Evolutionary conservation across 2,888 invertebrate species (phyloP).

Genomic region (Epicampocera succincta): DNA sequence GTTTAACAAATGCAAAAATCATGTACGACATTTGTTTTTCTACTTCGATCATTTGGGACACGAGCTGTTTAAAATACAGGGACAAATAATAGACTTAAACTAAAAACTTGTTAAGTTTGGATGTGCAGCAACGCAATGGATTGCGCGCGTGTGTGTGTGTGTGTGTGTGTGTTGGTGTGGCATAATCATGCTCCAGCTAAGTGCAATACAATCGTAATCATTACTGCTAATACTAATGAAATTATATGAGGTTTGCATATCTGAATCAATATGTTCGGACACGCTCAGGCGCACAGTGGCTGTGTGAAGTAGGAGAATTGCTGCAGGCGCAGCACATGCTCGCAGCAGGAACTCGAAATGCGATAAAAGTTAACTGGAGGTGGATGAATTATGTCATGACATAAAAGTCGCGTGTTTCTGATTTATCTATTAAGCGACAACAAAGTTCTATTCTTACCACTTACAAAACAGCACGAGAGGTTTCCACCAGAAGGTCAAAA

Average conservation of each 20-base stretch:
- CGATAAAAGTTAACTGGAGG: too few species aligned
- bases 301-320: neutral
- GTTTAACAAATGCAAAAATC: slow-evolving; percentile 65
- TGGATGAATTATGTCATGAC: too few species aligned
- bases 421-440: too few species aligned
- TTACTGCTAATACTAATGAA: slow-evolving; percentile 36
- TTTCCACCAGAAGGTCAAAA: too few species aligned
- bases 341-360: too few species aligned
- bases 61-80: slow-evolving; percentile 17
- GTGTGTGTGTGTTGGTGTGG: neutral
- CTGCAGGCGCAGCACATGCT: too few species aligned
- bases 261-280: neutral
- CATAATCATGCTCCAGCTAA: slow-evolving; percentile 9
- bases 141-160: neutral
- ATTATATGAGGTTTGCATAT: slow-evolving; percentile 17
- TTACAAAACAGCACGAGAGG: too few species aligned
- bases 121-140: neutral
- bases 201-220: slow-evolving; percentile 41
- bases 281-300: slow-evolving; percentile 1
- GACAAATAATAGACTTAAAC: slow-evolving; percentile 31
- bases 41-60: slow-evolving; percentile 49
- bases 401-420: too few species aligned
- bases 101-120: slow-evolving; percentile 3
- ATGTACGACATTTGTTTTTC: slow-evolving; percentile 52
- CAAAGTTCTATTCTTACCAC: too few species aligned